Conservation (phyloP, 2,113 vertebrate species). For the Tonatia bakeri region DNA sequence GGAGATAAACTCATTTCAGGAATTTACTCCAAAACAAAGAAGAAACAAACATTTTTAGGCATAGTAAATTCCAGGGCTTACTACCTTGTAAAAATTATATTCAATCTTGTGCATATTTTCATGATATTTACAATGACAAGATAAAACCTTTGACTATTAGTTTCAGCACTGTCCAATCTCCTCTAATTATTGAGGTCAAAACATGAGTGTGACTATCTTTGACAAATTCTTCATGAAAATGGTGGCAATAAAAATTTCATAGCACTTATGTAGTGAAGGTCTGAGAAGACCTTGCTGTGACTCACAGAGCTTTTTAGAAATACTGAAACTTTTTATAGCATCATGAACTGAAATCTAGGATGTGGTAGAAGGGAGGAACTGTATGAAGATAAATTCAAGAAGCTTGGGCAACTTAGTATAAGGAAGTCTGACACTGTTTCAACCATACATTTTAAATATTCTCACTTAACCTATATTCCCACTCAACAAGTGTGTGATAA, state of each 20-base stretch:
- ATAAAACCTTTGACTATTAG: not conserved
- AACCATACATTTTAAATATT: constrained; percentile 15
- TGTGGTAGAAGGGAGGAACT: not conserved
- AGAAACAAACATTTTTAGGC: not conserved
- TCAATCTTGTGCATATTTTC: not conserved
- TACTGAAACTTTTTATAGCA: not conserved
- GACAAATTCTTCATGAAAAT: not conserved
- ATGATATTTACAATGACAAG: not conserved
- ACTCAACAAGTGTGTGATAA: constrained; percentile 21
- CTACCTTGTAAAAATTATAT: not conserved
- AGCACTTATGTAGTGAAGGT: not conserved
- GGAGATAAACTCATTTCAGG: not conserved
- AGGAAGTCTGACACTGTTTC: not conserved
- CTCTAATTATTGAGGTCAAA: not conserved
- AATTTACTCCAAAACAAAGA: not conserved
- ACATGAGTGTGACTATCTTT: not conserved
- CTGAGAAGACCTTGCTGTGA: not conserved
- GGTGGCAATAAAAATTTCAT: not conserved
- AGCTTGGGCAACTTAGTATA: not conserved
- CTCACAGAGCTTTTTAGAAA: not conserved
- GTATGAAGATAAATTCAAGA: not conserved
- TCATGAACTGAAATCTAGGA: not conserved
- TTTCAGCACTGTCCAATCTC: not conserved
- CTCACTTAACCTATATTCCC: constrained; percentile 26
- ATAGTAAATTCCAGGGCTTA: not conserved